phyloP scores from a whole-genome alignment of 2,113 vertebrate genomes.

The Thalassoma bifasciatum region DNA sequence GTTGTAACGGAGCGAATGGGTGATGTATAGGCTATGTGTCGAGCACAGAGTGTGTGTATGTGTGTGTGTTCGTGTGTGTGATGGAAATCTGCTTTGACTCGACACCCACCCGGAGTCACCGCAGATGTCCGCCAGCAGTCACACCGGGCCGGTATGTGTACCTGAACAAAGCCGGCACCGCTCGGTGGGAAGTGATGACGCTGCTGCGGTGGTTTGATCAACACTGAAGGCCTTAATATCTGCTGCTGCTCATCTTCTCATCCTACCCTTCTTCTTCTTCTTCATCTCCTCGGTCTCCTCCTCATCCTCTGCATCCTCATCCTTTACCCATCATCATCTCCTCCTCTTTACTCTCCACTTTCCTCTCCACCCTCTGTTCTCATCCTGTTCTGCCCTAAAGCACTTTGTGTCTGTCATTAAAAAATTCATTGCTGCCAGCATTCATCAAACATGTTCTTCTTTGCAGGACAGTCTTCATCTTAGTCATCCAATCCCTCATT shows the following conservation, averaged over 20 bases:
- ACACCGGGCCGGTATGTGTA: neutral
- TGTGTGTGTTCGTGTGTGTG: neutral
- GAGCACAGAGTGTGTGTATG: neutral
- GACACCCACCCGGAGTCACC: slow-evolving; percentile 1
- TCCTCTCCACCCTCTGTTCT: neutral
- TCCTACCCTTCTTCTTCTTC: neutral
- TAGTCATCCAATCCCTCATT: neutral
- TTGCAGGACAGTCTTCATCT: neutral
- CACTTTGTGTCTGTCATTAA: neutral
- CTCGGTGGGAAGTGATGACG: neutral
- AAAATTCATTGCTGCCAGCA: too few species aligned
- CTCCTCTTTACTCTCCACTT: too few species aligned
- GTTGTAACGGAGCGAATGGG: neutral
- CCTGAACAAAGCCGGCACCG: neutral
- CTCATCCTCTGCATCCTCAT: neutral
- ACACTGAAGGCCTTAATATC: neutral
- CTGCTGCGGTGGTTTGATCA: slow-evolving; percentile 1
- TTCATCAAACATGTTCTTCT: neutral
- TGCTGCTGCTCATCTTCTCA: neutral
- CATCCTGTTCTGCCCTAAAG: neutral
- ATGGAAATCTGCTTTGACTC: neutral
- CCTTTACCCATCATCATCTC: neutral
- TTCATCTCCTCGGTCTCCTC: neutral
- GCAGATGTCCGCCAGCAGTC: neutral
- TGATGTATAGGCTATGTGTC: too few species aligned